Percentiles rank a stretch among this genome's conserved stretches.
Conservation (phyloP, 35 echinoderm and acorn worm genomes). For the Apostichopus parvimensis region DNA sequence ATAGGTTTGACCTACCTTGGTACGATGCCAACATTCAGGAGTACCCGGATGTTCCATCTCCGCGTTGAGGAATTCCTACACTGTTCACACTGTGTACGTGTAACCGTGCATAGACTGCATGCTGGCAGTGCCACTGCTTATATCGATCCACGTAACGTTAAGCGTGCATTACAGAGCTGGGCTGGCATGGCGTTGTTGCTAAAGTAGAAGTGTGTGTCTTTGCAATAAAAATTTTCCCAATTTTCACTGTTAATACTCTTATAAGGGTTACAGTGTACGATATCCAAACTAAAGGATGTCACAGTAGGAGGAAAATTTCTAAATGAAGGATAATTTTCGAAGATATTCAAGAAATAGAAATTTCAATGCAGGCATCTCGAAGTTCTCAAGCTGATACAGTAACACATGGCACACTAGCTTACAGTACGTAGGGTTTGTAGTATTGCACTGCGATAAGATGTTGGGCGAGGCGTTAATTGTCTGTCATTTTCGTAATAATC, state of each 20-base stretch:
- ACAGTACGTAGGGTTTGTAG: neutral
- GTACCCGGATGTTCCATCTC: no score
- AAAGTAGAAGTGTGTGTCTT: neutral
- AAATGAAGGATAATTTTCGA: conserved; percentile 1
- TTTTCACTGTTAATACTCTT: neutral
- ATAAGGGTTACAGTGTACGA: neutral
- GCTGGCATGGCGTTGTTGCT: neutral
- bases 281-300: neutral
- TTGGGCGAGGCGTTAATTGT: neutral
- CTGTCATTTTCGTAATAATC: neutral
- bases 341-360: conserved; percentile 18
- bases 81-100: neutral
- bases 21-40: no score
- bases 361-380: neutral
- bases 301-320: neutral
- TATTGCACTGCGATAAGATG: neutral
- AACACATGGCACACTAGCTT: neutral
- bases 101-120: neutral
- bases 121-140: neutral
- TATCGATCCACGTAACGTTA: neutral
- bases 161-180: neutral
- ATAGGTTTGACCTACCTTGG: no score
- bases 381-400: conserved; percentile 7
- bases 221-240: neutral
- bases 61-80: no score